These are phyloP conservation scores for Anseranas semipalmata DNA, from an alignment of 2,113 vertebrate genomes.

Conservation along the genomic window DNA sequence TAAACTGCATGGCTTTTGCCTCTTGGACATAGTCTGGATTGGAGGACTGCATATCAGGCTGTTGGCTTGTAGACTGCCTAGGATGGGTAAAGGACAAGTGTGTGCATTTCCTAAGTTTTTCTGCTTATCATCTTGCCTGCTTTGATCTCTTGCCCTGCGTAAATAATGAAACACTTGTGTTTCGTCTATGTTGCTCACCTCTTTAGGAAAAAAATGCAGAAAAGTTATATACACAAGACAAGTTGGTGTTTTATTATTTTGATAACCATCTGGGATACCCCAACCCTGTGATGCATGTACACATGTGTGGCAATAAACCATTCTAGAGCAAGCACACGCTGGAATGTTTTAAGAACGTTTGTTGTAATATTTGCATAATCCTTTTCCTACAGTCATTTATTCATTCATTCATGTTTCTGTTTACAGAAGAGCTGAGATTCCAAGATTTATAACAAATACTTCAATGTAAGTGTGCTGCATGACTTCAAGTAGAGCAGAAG, in stretches of 20 bases:
- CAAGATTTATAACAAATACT: not conserved
- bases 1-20: not conserved
- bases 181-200: not conserved
- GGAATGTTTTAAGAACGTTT: not conserved
- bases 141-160: not conserved
- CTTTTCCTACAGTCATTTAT: not conserved
- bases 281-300: not conserved
- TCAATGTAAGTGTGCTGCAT: not conserved
- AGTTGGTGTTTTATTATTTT: not conserved
- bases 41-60: fast-evolving
- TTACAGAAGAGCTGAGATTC: not conserved
- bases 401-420: not conserved
- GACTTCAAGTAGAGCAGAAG: not conserved
- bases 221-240: not conserved
- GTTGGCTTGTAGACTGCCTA: not conserved
- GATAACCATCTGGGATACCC: not conserved
- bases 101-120: not conserved
- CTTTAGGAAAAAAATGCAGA: not conserved
- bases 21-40: not conserved
- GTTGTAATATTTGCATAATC: not conserved
- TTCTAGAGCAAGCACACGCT: not conserved
- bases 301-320: fast-evolving
- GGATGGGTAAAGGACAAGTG: not conserved
- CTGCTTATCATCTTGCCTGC: not conserved
- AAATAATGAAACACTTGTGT: not conserved